Conservation (phyloP, 2,797 vertebrate species). For the Lepus oiostolus region DNA sequence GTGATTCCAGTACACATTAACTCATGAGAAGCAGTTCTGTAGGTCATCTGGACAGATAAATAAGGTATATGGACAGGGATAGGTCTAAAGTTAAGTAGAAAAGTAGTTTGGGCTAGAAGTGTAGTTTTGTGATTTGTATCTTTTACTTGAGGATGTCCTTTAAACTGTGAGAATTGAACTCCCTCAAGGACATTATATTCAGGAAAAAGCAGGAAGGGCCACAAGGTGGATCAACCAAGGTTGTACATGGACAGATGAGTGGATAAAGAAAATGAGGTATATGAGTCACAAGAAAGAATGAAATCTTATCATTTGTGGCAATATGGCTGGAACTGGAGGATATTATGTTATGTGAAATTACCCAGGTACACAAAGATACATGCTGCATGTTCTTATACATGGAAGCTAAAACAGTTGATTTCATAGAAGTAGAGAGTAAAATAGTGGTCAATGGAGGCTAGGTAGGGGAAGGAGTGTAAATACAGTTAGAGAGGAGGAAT, state of each 20-base stretch:
- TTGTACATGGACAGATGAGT: too few species aligned
- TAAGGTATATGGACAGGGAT: neutral
- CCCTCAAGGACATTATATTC: neutral
- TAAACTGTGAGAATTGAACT: neutral
- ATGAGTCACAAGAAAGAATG: neutral
- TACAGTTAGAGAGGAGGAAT: neutral
- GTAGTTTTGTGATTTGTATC: neutral
- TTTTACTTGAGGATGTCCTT: neutral
- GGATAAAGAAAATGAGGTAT: neutral
- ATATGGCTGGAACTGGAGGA: neutral
- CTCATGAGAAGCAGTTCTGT: neutral
- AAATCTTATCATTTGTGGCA: neutral
- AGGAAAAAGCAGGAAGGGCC: neutral
- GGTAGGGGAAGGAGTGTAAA: neutral
- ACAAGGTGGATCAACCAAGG: too few species aligned
- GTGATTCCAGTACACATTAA: neutral
- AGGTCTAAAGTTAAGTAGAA: slow-evolving; percentile 15
- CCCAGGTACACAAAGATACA: neutral
- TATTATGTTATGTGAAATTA: neutral
- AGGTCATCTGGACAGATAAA: neutral
- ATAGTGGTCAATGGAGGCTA: too few species aligned
- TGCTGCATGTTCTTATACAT: neutral
- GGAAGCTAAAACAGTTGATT: neutral
- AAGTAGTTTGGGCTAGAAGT: neutral
- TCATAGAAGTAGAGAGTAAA: neutral